Conservation (phyloP, 2,888 invertebrate species). For the Heliothis peltigera region DNA sequence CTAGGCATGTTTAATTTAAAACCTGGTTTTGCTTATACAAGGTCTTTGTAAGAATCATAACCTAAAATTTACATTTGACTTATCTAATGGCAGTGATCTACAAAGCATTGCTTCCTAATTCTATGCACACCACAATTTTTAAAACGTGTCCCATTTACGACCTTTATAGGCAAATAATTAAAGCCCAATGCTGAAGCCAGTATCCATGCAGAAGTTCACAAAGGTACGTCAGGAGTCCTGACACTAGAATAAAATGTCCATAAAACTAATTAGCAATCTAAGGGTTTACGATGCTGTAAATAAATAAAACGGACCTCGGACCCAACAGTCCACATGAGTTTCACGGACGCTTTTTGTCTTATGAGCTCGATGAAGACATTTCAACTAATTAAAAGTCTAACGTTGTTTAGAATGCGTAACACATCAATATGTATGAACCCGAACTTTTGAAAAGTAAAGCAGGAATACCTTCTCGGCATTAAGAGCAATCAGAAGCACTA, state of each 20-base stretch:
- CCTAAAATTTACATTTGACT: background rate
- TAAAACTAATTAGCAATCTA: conserved; percentile 87
- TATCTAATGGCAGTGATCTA: background rate
- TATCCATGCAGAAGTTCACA: conserved; percentile 57
- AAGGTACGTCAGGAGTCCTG: conserved; percentile 61
- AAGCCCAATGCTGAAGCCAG: conserved; percentile 6
- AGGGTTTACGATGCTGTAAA: conserved; percentile 83
- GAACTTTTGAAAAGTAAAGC: conserved; percentile 43
- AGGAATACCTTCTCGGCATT: conserved; percentile 39
- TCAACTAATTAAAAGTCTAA: conserved; percentile 77
- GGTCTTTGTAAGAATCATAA: background rate
- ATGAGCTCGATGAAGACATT: conserved; percentile 78
- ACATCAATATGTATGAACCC: conserved; percentile 74
- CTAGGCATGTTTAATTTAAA: background rate
- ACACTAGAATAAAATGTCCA: conserved; percentile 78
- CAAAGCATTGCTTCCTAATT: conserved; percentile 12
- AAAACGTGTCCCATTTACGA: background rate
- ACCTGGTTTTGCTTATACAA: no score
- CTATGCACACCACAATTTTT: background rate
- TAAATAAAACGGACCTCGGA: conserved; percentile 79
- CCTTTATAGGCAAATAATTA: conserved; percentile 41
- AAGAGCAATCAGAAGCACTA: conserved; percentile 19
- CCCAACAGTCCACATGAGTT: conserved; percentile 72
- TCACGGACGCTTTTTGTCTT: conserved; percentile 77
- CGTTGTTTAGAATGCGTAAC: conserved; percentile 70